Percentiles rank a stretch among this genome's conserved stretches.
phyloP scores from a whole-genome alignment of 2,888 invertebrate genomes.

The Tinea semifulvella region DNA sequence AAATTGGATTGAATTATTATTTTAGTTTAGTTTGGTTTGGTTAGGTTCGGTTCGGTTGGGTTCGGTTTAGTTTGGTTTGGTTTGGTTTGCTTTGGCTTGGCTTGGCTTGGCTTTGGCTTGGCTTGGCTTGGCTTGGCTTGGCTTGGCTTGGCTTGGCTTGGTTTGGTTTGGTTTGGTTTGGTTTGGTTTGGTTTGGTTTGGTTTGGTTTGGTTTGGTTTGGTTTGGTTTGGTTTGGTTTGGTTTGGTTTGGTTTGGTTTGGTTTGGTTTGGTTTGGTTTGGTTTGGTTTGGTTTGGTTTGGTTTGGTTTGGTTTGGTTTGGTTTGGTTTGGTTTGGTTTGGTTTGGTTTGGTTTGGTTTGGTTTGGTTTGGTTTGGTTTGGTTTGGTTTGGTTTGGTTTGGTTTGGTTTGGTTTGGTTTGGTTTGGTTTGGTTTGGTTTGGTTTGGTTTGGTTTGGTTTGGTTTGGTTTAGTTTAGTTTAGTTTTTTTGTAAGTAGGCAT shows the following conservation, averaged over 20 bases:
- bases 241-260: neutral
- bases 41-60: too few relatives aligned
- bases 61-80: neutral
- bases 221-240: neutral
- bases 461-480: too few relatives aligned
- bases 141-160: neutral
- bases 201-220: neutral
- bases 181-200: neutral
- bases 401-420: too few relatives aligned
- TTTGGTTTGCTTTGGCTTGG: neutral
- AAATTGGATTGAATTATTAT: too few relatives aligned
- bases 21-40: too few relatives aligned
- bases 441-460: too few relatives aligned
- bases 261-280: neutral
- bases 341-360: too few relatives aligned
- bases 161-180: neutral
- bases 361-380: too few relatives aligned
- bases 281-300: neutral
- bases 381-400: too few relatives aligned
- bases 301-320: neutral
- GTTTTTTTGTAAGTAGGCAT: too few relatives aligned
- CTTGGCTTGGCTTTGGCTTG: neutral
- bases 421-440: too few relatives aligned
- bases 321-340: neutral
- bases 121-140: neutral